Percentiles rank a stretch among this genome's conserved stretches.
These are phyloP conservation scores for Neopipo cinnamomea DNA, from an alignment of 2,113 vertebrate genomes.

Conservation along the genomic window DNA sequence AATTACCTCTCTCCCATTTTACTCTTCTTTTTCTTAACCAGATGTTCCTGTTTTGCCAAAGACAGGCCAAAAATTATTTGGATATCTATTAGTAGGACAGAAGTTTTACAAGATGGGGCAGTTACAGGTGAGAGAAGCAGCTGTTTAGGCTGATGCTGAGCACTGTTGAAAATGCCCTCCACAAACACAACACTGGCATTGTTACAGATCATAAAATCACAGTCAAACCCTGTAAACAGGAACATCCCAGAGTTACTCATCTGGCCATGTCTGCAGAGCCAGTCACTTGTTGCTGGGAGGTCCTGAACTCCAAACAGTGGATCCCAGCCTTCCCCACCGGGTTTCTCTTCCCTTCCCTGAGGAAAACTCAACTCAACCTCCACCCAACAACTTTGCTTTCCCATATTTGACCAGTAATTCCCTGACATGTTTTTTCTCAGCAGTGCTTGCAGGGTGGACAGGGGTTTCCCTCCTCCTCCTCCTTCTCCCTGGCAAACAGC, in stretches of 20 bases:
- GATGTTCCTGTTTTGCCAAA: neutral
- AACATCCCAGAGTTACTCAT: neutral
- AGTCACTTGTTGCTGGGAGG: neutral
- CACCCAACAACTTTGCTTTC: neutral
- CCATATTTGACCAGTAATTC: neutral
- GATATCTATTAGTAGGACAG: neutral
- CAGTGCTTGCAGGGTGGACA: neutral
- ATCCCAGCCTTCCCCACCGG: fast-evolving
- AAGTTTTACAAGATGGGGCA: neutral
- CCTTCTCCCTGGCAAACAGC: conserved; percentile 5
- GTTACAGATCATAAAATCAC: neutral
- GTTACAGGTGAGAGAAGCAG: neutral
- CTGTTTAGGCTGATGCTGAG: neutral
- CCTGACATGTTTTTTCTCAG: neutral
- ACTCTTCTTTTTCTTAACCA: neutral
- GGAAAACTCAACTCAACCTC: neutral
- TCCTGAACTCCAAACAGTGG: fast-evolving
- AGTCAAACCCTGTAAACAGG: neutral
- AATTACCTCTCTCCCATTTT: neutral
- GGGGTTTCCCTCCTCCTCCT: conserved; percentile 17
- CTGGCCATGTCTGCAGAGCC: neutral
- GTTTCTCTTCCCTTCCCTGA: neutral
- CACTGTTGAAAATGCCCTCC: neutral
- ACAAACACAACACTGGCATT: neutral
- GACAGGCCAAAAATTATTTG: neutral